phyloP scores from a whole-genome alignment of 2,888 invertebrate species.

The Luperina nickerlii region DNA sequence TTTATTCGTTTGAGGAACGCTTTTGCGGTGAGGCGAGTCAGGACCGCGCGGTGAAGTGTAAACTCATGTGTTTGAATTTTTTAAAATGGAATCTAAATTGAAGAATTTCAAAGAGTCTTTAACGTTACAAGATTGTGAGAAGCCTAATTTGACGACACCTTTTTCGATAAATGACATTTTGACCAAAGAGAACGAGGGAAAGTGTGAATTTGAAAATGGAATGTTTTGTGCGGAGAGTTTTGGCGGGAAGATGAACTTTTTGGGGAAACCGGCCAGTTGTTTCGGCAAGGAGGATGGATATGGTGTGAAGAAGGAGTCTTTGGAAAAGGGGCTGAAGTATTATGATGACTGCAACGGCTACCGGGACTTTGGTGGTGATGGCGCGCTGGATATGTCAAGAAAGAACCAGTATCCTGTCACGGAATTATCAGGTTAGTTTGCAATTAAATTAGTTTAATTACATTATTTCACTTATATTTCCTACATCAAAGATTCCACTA shows the following conservation, averaged over 20 bases:
- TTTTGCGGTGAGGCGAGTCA: constrained; percentile 86
- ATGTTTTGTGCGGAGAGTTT: constrained; percentile 81
- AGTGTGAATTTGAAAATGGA: constrained; percentile 85
- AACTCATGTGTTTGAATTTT: constrained; percentile 70
- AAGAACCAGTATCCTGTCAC: constrained; percentile 86
- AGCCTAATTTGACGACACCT: constrained; percentile 90
- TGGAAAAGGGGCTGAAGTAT: constrained; percentile 84
- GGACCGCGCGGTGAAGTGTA: constrained; percentile 78
- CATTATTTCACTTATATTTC: not conserved
- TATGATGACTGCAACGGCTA: constrained; percentile 84
- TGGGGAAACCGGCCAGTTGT: constrained; percentile 75
- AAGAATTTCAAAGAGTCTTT: constrained; percentile 82
- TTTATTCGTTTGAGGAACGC: constrained; percentile 90
- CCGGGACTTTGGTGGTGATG: constrained; percentile 84
- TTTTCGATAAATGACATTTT: constrained; percentile 94
- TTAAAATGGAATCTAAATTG: constrained; percentile 85
- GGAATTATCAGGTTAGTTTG: constrained; percentile 83
- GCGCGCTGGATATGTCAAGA: constrained; percentile 88
- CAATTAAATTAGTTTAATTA: not conserved
- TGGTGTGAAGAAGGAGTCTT: constrained; percentile 80
- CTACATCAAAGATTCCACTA: not conserved
- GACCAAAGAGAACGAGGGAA: constrained; percentile 89
- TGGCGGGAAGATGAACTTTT: constrained; percentile 84
- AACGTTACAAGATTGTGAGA: constrained; percentile 84
- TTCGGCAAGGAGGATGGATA: constrained; percentile 78